phyloP scores from a whole-genome alignment of 2,888 invertebrate genomes.

The Punctoribates punctum region DNA sequence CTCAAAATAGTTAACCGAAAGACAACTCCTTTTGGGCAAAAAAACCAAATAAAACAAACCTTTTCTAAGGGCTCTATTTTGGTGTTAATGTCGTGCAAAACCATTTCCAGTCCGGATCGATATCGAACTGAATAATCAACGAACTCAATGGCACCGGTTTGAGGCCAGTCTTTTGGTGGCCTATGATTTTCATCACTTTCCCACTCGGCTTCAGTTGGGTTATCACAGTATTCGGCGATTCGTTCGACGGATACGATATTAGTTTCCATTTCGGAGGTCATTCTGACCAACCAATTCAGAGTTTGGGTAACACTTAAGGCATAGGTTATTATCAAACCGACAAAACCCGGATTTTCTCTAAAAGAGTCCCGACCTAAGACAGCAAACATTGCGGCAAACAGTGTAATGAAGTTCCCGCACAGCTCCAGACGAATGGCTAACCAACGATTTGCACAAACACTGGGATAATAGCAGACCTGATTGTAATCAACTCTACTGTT shows the following conservation, averaged over 20 bases:
- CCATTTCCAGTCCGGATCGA: not conserved
- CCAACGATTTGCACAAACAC: constrained; percentile 52
- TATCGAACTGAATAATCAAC: not conserved
- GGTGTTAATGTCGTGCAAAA: too few relatives aligned
- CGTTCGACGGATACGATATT: constrained; percentile 45
- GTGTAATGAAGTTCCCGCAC: constrained; percentile 60
- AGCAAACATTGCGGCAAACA: constrained; percentile 60
- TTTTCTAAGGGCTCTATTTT: constrained; percentile 7
- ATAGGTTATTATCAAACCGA: constrained; percentile 58
- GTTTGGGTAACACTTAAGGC: constrained; percentile 51
- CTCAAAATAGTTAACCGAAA: not conserved
- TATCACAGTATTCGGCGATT: constrained; percentile 42
- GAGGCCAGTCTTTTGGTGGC: not conserved
- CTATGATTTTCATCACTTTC: constrained; percentile 61
- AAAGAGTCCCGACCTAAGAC: constrained; percentile 54
- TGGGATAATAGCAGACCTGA: constrained; percentile 53
- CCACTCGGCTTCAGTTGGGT: constrained; percentile 45
- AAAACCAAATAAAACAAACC: too few relatives aligned
- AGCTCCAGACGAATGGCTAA: constrained; percentile 57
- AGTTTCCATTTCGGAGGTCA: constrained; percentile 44
- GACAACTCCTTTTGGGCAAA: not conserved
- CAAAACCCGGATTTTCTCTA: constrained; percentile 47
- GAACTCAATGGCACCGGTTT: not conserved
- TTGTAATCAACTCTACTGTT: too few relatives aligned
- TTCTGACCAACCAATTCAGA: constrained; percentile 43